Percentiles rank a stretch among this genome's conserved stretches.
These are phyloP conservation scores for Euglossa dilemma DNA, from an alignment of 1,140 invertebrate species.

Conservation along the genomic window DNA sequence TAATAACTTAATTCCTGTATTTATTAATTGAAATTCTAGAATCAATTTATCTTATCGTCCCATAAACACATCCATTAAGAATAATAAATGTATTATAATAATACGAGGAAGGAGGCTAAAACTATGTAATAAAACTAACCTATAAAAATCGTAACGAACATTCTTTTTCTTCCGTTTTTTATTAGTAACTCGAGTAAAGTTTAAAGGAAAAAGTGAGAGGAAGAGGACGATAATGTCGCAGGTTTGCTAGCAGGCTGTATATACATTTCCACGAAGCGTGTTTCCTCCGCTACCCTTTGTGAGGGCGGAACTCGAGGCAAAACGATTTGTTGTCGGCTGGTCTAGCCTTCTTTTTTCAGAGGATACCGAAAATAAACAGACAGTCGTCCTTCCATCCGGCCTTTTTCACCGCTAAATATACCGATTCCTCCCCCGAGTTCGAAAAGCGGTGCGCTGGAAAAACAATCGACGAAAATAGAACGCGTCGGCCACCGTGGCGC, in stretches of 20 bases:
- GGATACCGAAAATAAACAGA: slow-evolving; percentile 21
- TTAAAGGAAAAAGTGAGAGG: not conserved
- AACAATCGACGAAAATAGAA: slow-evolving; percentile 17
- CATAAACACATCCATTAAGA: not conserved
- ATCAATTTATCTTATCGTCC: not conserved
- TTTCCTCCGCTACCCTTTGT: not conserved
- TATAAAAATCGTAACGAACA: not conserved
- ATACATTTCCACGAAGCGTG: not conserved
- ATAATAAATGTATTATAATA: not conserved
- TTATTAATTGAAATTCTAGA: no score
- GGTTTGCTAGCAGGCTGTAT: not conserved
- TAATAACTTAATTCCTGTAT: not conserved
- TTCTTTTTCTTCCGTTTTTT: not conserved
- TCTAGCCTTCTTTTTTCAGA: not conserved
- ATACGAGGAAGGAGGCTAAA: no score
- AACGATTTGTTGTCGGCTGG: slow-evolving; percentile 17
- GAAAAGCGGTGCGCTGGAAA: not conserved
- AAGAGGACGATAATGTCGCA: not conserved
- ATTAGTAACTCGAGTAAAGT: not conserved
- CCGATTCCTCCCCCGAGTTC: not conserved
- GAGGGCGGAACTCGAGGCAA: not conserved
- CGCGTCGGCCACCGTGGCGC: not conserved
- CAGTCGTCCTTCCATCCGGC: slow-evolving; percentile 20
- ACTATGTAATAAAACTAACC: not conserved
- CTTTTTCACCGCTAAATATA: slow-evolving; percentile 23